phyloP scores from a whole-genome alignment of 2,113 vertebrate genomes.

The Lipotes vexillifer region DNA sequence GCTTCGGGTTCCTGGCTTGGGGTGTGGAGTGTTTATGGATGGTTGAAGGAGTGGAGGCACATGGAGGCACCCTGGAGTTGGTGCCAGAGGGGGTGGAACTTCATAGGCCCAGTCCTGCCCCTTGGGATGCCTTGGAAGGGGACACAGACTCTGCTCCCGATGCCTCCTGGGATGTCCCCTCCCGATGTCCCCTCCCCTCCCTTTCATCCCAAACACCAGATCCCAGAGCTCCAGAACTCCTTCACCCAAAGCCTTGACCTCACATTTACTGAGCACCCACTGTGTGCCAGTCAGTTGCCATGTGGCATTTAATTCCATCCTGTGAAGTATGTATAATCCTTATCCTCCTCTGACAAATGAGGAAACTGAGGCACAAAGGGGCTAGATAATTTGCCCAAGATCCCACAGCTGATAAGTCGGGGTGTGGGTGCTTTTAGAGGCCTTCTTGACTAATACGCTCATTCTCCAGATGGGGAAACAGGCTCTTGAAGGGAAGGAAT shows the following conservation, averaged over 20 bases:
- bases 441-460: neutral
- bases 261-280: fast-evolving
- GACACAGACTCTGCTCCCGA: neutral
- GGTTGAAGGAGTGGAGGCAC: neutral
- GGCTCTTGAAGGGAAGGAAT: neutral
- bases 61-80: neutral
- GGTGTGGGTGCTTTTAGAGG: neutral
- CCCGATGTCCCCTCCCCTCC: neutral
- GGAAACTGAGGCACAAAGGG: neutral
- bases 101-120: neutral
- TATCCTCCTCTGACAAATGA: neutral
- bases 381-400: neutral
- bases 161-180: neutral
- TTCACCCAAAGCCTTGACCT: neutral
- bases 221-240: neutral
- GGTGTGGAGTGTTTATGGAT: too few species aligned
- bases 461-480: neutral
- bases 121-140: neutral
- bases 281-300: neutral
- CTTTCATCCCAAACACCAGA: neutral
- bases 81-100: neutral
- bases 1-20: neutral
- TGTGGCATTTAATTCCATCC: neutral
- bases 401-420: neutral
- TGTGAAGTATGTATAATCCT: neutral